Evolutionary conservation across 1,140 invertebrate species (phyloP), one percentile per base, ranked within the genome.

Genomic region (Drosophila littoralis): DNA sequence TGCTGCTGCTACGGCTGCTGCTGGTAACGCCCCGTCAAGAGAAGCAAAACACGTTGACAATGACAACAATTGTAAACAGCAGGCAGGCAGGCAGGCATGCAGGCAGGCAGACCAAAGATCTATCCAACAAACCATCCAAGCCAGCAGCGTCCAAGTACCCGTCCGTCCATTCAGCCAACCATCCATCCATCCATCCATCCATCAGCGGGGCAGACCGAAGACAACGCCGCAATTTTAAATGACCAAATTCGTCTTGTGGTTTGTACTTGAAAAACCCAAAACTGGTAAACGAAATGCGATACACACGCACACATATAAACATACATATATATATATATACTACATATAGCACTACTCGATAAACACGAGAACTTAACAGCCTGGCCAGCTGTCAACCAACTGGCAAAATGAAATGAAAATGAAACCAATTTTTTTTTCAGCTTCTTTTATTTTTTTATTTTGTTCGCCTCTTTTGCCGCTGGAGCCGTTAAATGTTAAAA

Each of bases 201-300:
- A 51, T 52, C 54, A 46, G 58, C 33, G 45, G 60, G 45, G 52
- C 73, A 75, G 71, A 73, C 77, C 67, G 68, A 75, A 75, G 76
- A 80, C 73, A 77, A 64, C 68, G 81, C 83, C 79, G 73, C 84
- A 86, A 83, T 86, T 86, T 83, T 79, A 89, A 86, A 86, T 86
- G 83, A 86, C 83, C 83, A 86, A 88, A 86, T 86, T 89, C 79
- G 83, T 88, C 80, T 74, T 88, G 84, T 86, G 83, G 84, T 88
- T 86, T 88, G 83, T 86, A 86, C 83, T 86, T 86, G 83, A 83
- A 79, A 88, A 55, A 3, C 76, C 83, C 83, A 79, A 86, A 86
- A 82, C 76, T 88, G 83, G 83, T 68, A 66, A 85, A 70, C 66
- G 79, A 88, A 88, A 86, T 85, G 83, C 82, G 78, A 71, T 83